A percentile compares a stretch with the other conserved stretches of the same genome.
phyloP scores from a whole-genome alignment of 2,113 vertebrate species.

The Ia io region DNA sequence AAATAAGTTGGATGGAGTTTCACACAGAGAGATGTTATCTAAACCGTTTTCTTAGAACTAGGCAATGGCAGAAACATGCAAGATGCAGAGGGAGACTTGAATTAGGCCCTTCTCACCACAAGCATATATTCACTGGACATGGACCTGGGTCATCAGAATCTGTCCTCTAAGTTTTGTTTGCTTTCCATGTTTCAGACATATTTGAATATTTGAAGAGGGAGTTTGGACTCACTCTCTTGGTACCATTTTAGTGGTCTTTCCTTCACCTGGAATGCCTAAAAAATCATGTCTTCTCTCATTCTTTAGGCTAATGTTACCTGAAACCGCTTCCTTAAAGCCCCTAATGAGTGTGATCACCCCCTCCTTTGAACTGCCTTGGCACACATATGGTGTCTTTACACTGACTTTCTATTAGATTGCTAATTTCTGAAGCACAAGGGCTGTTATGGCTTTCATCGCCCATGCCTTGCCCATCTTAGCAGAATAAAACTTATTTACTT shows the following conservation, averaged over 20 bases:
- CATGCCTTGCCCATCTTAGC: neutral
- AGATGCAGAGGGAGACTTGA: neutral
- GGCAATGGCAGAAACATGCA: neutral
- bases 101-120: neutral
- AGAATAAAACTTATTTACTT: neutral
- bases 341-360: rapidly evolving
- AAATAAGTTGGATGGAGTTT: slow-evolving; percentile 26
- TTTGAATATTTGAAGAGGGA: neutral
- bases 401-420: neutral
- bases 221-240: neutral
- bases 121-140: neutral
- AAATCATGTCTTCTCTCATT: neutral
- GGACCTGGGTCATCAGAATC: neutral
- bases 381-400: neutral
- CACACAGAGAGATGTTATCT: neutral
- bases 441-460: neutral
- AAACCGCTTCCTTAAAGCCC: neutral
- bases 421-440: neutral
- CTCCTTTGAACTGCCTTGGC: neutral
- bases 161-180: neutral
- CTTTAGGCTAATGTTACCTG: neutral
- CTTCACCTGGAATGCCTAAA: neutral
- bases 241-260: neutral
- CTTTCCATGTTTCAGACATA: neutral
- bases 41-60: neutral